Percentiles rank a stretch among this genome's conserved stretches.
Conservation (phyloP, 2,797 vertebrate genomes). For the Salmo trutta region DNA sequence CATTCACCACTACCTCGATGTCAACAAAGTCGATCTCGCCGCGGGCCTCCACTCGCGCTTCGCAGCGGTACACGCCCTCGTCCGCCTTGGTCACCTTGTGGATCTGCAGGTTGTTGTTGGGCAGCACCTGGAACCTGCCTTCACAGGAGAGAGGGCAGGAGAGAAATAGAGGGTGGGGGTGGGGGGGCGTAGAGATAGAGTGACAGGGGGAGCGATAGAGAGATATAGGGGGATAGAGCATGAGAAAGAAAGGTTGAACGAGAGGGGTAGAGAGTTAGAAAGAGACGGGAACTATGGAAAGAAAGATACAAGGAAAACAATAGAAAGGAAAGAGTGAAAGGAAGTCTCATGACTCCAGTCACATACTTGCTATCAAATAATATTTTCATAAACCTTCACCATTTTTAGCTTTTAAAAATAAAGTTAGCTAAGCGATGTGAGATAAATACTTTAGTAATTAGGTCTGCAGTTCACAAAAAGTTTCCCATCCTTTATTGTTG, state of each 20-base stretch:
- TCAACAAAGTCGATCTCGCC: conserved; percentile 98
- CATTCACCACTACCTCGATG: conserved; percentile 93
- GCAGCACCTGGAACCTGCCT: conserved; percentile 88
- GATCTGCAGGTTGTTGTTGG: conserved; percentile 96
- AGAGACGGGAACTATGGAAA: conserved; percentile 40
- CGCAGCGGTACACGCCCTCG: conserved; percentile 96
- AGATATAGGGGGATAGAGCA: conserved; percentile 19
- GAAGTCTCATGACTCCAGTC: conserved; percentile 27
- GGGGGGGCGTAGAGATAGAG: neutral
- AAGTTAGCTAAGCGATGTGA: conserved; percentile 22
- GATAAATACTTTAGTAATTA: conserved; percentile 65
- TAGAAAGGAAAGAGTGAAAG: conserved; percentile 46
- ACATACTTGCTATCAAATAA: conserved; percentile 29
- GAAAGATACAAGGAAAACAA: conserved; percentile 17
- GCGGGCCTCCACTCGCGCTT: conserved; percentile 95
- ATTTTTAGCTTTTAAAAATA: conserved; percentile 47
- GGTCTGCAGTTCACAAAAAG: conserved; percentile 21
- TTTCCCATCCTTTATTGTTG: conserved; percentile 22
- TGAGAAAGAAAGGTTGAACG: conserved; percentile 12
- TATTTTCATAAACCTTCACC: conserved; percentile 52
- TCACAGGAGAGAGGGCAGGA: conserved; percentile 45
- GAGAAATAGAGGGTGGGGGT: conserved; percentile 36
- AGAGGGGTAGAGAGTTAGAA: conserved; percentile 17
- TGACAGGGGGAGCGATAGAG: neutral
- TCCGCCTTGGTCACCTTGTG: conserved; percentile 92